Base-by-base conservation (phyloP, 2,797 vertebrate genomes). In the Pseudochromis fuscus region DNA sequence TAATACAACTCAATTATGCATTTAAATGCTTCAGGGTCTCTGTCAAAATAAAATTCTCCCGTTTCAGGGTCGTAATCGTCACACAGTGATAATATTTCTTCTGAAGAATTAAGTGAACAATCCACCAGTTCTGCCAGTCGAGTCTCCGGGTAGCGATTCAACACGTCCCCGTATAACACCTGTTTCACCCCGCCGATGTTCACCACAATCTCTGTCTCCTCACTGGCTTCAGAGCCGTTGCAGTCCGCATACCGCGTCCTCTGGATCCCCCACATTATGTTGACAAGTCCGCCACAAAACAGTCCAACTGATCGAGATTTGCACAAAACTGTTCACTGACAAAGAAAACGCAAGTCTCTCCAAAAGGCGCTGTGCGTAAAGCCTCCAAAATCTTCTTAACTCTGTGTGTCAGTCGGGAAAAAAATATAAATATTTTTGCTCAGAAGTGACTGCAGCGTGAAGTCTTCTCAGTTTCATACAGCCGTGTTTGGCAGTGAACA, bases 11-110 rank as follows among this genome's bases (percentile, higher is more conserved):
- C 97, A 1, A 95, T 88, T 25, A 99, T 96, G 68, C 96, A 97
- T 77, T 95, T 96, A 82, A 99, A 99, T 0, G 96, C 95, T 33
- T 97, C 97, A 0, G 98, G 96, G 87, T 99, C 97, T 73, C 98
- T 89, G 91, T 99, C 98, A 80, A 99, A 99, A 89, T 98, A 99
- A 89, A 98, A 97, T 77, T 99, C 98, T 35, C 92, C 94, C 1
- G 93, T 95, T 30, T 93, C 94, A 0, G 96, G 92, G 84, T 99
- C 97, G 55, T 98, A 99, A 89, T 99, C 98, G 75, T 99, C 98
- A 37, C 97, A 99, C 16, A 98, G 89, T 2, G 92, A 93, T 27
- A 94, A 95, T 60, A 97, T 94, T 63, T 94, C 95, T 64, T 96
- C 95, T 0, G 95, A 94, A 51, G 94, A 94, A 44, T 91, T 93